Evolutionary conservation across 2,888 invertebrate genomes (phyloP).

Genomic region (Acrobasis repandana): DNA sequence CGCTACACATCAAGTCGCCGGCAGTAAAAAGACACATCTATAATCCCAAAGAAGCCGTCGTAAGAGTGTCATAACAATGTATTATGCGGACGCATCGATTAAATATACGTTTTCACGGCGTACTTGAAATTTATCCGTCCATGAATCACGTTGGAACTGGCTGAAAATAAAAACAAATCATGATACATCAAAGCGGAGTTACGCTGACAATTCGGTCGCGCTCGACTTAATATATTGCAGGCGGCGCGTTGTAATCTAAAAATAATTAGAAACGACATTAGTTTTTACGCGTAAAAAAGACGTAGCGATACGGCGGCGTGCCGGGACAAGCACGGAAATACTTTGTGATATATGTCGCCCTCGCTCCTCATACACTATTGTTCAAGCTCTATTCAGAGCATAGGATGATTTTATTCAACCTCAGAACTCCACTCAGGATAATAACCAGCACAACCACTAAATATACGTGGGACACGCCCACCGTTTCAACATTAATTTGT

Average conservation of each 20-base stretch:
- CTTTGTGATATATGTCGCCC: slow-evolving; percentile 71
- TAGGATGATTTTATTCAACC: slow-evolving; percentile 52
- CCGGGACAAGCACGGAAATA: slow-evolving; percentile 73
- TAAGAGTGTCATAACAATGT: slow-evolving; percentile 67
- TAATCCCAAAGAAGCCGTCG: slow-evolving; percentile 47
- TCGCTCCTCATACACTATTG: slow-evolving; percentile 63
- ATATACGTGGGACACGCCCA: slow-evolving; percentile 12
- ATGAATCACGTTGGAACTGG: slow-evolving; percentile 76
- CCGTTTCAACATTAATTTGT: slow-evolving; percentile 25
- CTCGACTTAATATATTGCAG: slow-evolving; percentile 78
- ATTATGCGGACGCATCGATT: slow-evolving; percentile 69
- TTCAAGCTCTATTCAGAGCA: slow-evolving; percentile 53
- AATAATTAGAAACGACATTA: slow-evolving; percentile 82
- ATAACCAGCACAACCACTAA: slow-evolving; percentile 21
- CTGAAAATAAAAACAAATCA: slow-evolving; percentile 80
- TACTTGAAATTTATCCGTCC: slow-evolving; percentile 74
- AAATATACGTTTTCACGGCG: slow-evolving; percentile 67
- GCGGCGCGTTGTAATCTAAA: slow-evolving; percentile 82
- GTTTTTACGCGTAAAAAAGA: slow-evolving; percentile 82
- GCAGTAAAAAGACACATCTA: slow-evolving; percentile 29
- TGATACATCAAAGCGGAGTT: slow-evolving; percentile 80
- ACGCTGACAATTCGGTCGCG: slow-evolving; percentile 81
- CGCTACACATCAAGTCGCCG: slow-evolving; percentile 10
- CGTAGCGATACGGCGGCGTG: slow-evolving; percentile 61
- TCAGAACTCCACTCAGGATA: slow-evolving; percentile 16